Base-by-base conservation (phyloP, 2,797 vertebrate species). In the Cheirogaleus major region DNA sequence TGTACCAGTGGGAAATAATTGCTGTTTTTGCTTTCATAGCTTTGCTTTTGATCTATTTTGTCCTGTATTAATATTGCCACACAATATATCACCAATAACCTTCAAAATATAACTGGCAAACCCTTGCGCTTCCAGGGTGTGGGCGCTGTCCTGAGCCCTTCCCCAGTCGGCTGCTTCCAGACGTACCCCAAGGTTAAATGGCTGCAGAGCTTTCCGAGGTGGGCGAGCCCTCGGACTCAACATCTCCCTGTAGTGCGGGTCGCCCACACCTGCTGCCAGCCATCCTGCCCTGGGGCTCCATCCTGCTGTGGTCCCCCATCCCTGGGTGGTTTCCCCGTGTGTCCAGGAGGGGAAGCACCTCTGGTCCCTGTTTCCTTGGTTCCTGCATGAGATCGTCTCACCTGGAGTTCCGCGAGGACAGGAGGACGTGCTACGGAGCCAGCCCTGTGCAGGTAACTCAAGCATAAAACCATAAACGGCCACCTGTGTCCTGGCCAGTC, bases 81-180 rank as follows among this genome's bases (percentile, higher is more conserved):
- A 38, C 23, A 27, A 4, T n/a, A 7, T 0, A 18, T 27, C 18
- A 7, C 30, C 32, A 63, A 43, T 13, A 43, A 20, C 41, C 63
- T 65, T 30, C 12, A 4, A 25, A 81, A n/a, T 25, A 45, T 6
- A 78, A 25, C 13, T 0, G 12, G 38, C 4, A 1, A 38, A 11
- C 0, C 12, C 0, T 1, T 4, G 3, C 27, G 3, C 1, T 4
- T 20, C 9, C 9, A 1, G 4, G 1, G 1, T 13, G 10, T 25
- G 0, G 3, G 18, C n/a, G 7, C 20, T 23, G 8, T 4, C 32
- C 35, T 0, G 23, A 70, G 73, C 30, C 25, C 43, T 27, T 35
- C 17, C n/a, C 27, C 1, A 0, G 55, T 1, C 27, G 0, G 52
- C 12, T 0, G 2, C 59, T 65, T 43, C 35, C 38, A 32, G 14